Base-by-base conservation (phyloP, 2,888 invertebrate species). In the Axea sp. region DNA sequence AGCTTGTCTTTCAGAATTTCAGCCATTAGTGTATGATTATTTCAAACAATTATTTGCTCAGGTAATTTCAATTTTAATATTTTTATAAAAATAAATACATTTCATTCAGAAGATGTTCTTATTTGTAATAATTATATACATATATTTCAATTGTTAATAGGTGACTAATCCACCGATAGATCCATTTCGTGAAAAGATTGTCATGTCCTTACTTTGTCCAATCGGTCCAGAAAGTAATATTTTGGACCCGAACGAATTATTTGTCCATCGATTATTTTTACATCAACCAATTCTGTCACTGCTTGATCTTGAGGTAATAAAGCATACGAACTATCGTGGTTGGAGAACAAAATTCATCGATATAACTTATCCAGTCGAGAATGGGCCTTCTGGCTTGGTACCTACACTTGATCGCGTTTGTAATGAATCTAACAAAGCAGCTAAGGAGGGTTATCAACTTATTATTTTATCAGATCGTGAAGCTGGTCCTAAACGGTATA, bases 11-110 rank as follows among this genome's bases (percentile, higher is more conserved):
- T 99, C 99, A 0, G 91, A 93, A 86, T 98, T 96, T 89, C 96
- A 98, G 86, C 99, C 99, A 4, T 90, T 98, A 65, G 91, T 96
- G 0, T 99, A 98, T 88, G 96, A 96, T 80, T 99, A 99, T 88
- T 99, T 99, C 90, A 99, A 99, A 86, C 99, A 99, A 87, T 90
- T 99, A 37, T 99, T 99, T 89, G 99, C 99, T 24, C 99, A 99
- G 91, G 96, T 90, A 62, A 55, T 24, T 28, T 30, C 0, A 17
- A 24, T 22, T 17, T n/a, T n/a, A n/a, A n/a, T n/a, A n/a, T n/a
- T n/a, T n/a, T n/a, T n/a, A n/a, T n/a, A n/a, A n/a, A n/a, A n/a
- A n/a, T n/a, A n/a, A n/a, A n/a, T n/a, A n/a, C n/a, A n/a, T n/a
- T n/a, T n/a, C n/a, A n/a, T n/a, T n/a, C n/a, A n/a, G n/a, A n/a